Evolutionary conservation across 2,888 invertebrate genomes (phyloP).

Genomic region (Frankliniella fusca): DNA sequence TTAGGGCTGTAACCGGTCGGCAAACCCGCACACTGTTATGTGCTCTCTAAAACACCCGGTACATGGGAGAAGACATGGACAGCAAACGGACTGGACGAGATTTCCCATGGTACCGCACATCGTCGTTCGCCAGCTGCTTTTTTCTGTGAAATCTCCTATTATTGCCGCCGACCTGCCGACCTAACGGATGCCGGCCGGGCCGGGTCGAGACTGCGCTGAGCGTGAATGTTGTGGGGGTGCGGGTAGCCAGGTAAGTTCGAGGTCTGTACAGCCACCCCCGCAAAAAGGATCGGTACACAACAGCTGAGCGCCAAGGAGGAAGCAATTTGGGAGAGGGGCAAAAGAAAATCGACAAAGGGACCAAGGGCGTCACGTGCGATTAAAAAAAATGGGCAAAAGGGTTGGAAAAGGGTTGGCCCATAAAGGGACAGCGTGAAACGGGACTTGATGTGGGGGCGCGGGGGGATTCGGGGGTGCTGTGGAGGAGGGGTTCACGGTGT

Average conservation of each 20-base stretch:
- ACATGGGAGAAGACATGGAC: no score
- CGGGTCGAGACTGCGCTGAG: neutral
- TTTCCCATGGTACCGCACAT: no score
- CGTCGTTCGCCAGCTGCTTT: no score
- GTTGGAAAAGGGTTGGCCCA: neutral
- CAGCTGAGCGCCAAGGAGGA: conserved; percentile 10
- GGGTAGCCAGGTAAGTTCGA: no score
- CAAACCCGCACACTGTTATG: no score
- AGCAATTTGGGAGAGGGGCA: neutral
- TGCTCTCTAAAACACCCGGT: no score
- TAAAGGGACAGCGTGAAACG: neutral
- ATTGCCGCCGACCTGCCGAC: neutral
- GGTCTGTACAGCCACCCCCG: no score
- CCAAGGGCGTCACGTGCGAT: neutral
- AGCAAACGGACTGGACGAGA: no score
- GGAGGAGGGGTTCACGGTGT: conserved; percentile 4
- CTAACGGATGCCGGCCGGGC: neutral
- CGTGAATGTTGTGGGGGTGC: no score
- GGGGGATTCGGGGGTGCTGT: neutral
- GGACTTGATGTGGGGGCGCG: neutral
- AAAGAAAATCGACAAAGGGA: neutral
- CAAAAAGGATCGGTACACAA: neutral
- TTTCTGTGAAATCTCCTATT: conserved; percentile 3
- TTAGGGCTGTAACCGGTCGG: no score
- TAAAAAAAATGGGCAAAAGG: conserved; percentile 9